Base-by-base conservation (phyloP, 1,140 invertebrate genomes). In the Tetragnatha versicolor region DNA sequence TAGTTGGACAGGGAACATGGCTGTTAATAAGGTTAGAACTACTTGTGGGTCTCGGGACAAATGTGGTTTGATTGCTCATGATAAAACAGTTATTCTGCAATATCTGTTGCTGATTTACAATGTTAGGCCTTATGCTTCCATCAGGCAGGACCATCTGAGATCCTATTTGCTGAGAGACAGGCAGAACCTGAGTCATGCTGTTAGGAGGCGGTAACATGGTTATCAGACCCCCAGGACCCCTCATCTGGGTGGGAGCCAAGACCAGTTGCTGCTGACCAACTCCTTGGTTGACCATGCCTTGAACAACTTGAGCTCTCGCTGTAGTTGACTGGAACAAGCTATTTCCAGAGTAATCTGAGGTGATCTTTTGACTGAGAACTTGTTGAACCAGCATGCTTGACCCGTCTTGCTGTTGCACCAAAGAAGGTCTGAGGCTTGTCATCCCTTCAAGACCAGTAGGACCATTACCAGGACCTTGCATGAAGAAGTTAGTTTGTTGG, bases 61-160 rank as follows among this genome's bases (percentile, higher is more conserved):
- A 80, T 29, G 69, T 68, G 14, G 79, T 69, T 42, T 80, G 79
- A 29, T 69, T 63, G 39, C 79, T 70, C 69, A 80, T 80, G 22
- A 80, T 80, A 47, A 80, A 80, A 68, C 79, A 80, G 45, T 75
- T 75, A 60, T 80, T 80, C 68, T 75, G 79, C 17, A 80, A 35
- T 42, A 80, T 66, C 31, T 80, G 79, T 17, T 75, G 79, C 22
- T 72, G 70, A n/a, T 80, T 73, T 12, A 80, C 49, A 29, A 80
- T 70, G 31, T 73, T 75, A 17, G 79, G 79, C 29, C 79, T 66
- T 45, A 80, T 61, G 33, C 31, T 61, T n/a, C n/a, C n/a, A 33
- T 80, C 79, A 35, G 69, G 61, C 7, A 80, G 29, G 39, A 80
- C 69, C 70, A 80, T 75, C 51, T 73, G 79, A 10, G 31, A 58